Conservation (phyloP, 1,140 invertebrate genomes). For the Penaeus vannamei region DNA sequence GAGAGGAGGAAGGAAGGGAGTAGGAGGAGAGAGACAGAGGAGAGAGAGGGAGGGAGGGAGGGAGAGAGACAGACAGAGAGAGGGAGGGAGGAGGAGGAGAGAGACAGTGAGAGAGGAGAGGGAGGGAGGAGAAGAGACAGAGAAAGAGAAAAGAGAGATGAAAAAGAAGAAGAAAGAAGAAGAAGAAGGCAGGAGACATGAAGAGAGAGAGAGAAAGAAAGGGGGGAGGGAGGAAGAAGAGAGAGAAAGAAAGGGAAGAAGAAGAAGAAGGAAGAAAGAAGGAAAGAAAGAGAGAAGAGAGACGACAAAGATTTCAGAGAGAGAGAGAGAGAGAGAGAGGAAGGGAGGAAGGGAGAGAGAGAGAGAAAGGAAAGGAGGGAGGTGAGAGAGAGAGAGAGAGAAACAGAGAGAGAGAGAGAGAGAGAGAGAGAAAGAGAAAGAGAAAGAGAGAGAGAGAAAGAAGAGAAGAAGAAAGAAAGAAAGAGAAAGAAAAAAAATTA, state of each 20-base stretch:
- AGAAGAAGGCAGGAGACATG: background rate
- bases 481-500: background rate
- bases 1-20: no score
- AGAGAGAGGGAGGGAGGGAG: conserved; percentile 32
- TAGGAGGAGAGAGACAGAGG: background rate
- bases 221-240: background rate
- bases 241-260: background rate
- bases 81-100: background rate
- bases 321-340: conserved; percentile 35
- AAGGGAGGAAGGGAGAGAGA: background rate
- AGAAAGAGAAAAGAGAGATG: conserved; percentile 27
- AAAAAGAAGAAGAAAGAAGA: background rate
- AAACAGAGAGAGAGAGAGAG: conserved; percentile 17
- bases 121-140: background rate
- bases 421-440: background rate
- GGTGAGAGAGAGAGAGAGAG: no score
- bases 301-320: no score
- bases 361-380: background rate
- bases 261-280: conserved; percentile 27
- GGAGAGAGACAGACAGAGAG: conserved; percentile 23
- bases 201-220: conserved; percentile 30
- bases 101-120: background rate
- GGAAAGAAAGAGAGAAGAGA: no score
- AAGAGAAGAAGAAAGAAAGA: no score
- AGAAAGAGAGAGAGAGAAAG: no score